A percentile compares a stretch with the other conserved stretches of the same genome.
These are phyloP conservation scores for Tapirus indicus DNA, from an alignment of 2,797 vertebrate genomes.

Conservation along the genomic window DNA sequence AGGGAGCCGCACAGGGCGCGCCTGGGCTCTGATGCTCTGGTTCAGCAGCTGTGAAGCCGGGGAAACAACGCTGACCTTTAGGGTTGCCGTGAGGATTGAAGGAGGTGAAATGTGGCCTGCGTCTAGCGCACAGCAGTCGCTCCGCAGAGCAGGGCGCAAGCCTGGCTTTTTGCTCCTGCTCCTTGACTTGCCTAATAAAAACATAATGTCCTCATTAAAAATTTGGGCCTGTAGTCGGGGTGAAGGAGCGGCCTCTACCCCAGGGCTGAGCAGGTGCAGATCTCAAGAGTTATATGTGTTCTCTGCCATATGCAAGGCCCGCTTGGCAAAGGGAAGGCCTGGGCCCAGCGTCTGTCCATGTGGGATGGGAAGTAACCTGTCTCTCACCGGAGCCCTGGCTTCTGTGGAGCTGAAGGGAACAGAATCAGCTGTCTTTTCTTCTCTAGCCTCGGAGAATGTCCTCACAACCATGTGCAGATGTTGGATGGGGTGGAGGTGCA, in stretches of 20 bases:
- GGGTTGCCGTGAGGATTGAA: neutral
- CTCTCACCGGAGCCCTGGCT: neutral
- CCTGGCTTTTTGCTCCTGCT: fast-evolving
- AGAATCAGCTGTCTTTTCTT: neutral
- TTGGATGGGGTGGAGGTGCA: neutral
- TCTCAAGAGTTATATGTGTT: neutral
- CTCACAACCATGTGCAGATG: fast-evolving
- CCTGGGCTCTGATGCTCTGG: no score
- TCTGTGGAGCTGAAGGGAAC: neutral
- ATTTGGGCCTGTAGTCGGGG: neutral
- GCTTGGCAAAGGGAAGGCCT: neutral
- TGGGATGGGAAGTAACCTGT: neutral
- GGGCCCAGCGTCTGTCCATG: neutral
- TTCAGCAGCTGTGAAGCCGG: neutral
- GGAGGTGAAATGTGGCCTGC: fast-evolving
- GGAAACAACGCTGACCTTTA: neutral
- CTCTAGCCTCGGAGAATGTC: neutral
- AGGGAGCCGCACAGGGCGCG: neutral
- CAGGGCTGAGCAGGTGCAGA: neutral
- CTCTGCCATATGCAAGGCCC: neutral
- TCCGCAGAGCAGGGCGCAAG: neutral
- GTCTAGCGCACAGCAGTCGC: neutral
- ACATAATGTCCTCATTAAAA: neutral
- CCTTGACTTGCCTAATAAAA: neutral
- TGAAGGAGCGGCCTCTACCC: neutral